A percentile compares a stretch with the other conserved stretches of the same genome.
Evolutionary conservation across 2,113 vertebrate species (phyloP).

Genomic region (Gadus chalcogrammus): DNA sequence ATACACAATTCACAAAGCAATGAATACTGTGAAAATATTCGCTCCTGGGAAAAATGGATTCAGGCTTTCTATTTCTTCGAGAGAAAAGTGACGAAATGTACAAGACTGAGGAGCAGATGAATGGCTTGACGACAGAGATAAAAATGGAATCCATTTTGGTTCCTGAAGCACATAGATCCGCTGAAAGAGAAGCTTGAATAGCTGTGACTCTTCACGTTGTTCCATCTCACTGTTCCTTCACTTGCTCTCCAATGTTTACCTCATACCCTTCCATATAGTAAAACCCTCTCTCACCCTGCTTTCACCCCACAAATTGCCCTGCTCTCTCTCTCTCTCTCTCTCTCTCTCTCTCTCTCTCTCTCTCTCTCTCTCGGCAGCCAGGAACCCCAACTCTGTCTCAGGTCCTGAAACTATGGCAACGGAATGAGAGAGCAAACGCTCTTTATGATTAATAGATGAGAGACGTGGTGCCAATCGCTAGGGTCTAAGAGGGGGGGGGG

Average conservation of each 20-base stretch:
- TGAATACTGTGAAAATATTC: slow-evolving; percentile 57
- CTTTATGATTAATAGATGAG: slow-evolving; percentile 99
- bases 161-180: slow-evolving; percentile 58
- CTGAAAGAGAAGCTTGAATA: slow-evolving; percentile 37
- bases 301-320: neutral
- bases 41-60: slow-evolving; percentile 28
- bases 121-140: slow-evolving; percentile 59
- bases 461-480: slow-evolving; percentile 83
- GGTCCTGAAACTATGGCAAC: slow-evolving; percentile 99
- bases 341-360: slow-evolving; percentile 68
- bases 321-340: slow-evolving; percentile 34
- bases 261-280: slow-evolving; percentile 35
- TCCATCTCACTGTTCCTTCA: slow-evolving; percentile 31
- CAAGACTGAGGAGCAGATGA: slow-evolving; percentile 35
- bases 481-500: slow-evolving; percentile 75
- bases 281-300: slow-evolving; percentile 17
- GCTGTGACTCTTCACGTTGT: slow-evolving; percentile 41
- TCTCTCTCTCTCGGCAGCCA: slow-evolving; percentile 83
- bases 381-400: slow-evolving; percentile 87
- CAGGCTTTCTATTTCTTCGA: neutral
- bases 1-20: slow-evolving; percentile 39
- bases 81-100: slow-evolving; percentile 22
- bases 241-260: slow-evolving; percentile 22
- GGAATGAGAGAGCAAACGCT: slow-evolving; percentile 90
- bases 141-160: slow-evolving; percentile 72